Evolutionary conservation across 1,140 invertebrate species (phyloP).

Genomic region (Scaptodrosophila lebanonensis): DNA sequence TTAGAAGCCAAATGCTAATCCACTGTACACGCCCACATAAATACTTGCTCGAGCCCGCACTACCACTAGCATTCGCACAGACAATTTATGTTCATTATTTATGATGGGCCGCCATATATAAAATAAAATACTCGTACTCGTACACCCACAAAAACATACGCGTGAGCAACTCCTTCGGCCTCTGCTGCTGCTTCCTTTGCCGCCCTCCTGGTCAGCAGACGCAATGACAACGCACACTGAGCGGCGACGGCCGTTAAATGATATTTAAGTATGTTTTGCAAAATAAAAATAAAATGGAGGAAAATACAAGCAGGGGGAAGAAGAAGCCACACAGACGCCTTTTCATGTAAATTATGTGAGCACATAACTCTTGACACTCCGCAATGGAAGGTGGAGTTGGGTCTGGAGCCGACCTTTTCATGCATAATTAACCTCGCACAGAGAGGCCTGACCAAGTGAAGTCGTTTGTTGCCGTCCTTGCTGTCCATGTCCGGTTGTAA

Average conservation of each 20-base stretch:
- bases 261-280: constrained; percentile 44
- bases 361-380: constrained; percentile 27
- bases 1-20: constrained; percentile 31
- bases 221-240: no score
- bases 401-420: constrained; percentile 37
- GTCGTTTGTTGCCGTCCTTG: constrained; percentile 5
- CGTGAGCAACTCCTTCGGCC: no score
- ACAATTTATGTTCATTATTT: constrained; percentile 58
- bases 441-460: not conserved
- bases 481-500: constrained; percentile 34
- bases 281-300: not conserved
- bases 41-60: not conserved
- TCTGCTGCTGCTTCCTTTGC: no score
- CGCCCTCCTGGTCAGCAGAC: no score
- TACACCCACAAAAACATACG: constrained; percentile 1
- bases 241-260: constrained; percentile 38
- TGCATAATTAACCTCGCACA: constrained; percentile 53
- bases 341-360: constrained; percentile 49
- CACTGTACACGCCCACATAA: constrained; percentile 3
- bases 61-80: constrained; percentile 15
- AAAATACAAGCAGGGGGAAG: not conserved
- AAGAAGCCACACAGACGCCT: not conserved
- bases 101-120: constrained; percentile 32
- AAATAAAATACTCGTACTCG: constrained; percentile 35
- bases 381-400: not conserved